These are phyloP conservation scores for Melopsittacus undulatus DNA, from an alignment of 2,797 vertebrate genomes.

Conservation along the genomic window DNA sequence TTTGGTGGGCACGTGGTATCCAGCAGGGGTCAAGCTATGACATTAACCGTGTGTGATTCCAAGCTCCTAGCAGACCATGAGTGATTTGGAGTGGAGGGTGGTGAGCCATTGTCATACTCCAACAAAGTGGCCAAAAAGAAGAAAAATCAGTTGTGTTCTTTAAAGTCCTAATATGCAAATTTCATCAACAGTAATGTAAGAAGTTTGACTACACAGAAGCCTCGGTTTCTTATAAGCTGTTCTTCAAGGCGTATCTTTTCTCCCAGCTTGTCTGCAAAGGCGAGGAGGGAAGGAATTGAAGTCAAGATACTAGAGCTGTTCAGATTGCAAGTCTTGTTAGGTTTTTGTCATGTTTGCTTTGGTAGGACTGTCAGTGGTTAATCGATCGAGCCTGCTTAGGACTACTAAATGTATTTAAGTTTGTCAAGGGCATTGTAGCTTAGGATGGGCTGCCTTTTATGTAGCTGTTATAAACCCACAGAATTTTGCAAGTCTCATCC, in stretches of 20 bases:
- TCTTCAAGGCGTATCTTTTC: not conserved
- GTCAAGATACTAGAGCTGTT: not conserved
- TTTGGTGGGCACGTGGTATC: not conserved
- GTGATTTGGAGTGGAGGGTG: not conserved
- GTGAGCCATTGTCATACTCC: not conserved
- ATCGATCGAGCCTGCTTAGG: not conserved
- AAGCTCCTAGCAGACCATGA: not conserved
- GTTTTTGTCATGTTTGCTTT: conserved; percentile 22
- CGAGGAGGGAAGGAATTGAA: not conserved
- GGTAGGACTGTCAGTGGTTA: not conserved
- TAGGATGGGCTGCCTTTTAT: not conserved
- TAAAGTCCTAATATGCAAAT: not conserved
- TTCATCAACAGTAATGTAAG: not conserved
- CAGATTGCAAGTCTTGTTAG: not conserved
- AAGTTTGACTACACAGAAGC: not conserved
- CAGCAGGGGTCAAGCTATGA: not conserved
- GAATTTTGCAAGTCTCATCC: not conserved
- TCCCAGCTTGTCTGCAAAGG: not conserved
- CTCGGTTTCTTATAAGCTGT: not conserved
- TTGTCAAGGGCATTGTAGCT: conserved; percentile 16
- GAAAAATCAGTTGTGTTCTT: not conserved
- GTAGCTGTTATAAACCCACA: not conserved
- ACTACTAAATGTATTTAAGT: not conserved
- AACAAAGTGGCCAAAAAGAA: not conserved
- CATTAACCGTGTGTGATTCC: not conserved